These are phyloP conservation scores for Galeruca laticollis DNA, from an alignment of 2,888 invertebrate species.

Conservation along the genomic window DNA sequence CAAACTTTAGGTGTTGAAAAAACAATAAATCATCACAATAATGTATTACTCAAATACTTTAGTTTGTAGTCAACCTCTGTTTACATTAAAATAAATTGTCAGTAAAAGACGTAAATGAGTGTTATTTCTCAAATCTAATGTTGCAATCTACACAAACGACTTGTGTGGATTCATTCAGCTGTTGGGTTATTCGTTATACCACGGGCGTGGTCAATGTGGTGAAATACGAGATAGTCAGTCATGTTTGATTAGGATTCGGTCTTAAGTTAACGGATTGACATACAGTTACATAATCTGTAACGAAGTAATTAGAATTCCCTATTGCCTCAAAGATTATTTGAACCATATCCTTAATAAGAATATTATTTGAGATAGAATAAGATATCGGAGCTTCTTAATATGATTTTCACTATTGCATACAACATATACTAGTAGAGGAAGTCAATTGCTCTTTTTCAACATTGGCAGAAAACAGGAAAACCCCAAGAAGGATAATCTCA, in stretches of 20 bases:
- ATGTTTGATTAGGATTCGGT: neutral
- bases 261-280: neutral
- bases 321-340: too few relatives aligned
- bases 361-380: too few relatives aligned
- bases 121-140: slow-evolving; percentile 38
- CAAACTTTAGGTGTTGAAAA: too few relatives aligned
- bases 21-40: too few relatives aligned
- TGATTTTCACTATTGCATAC: too few relatives aligned
- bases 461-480: too few relatives aligned
- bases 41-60: too few relatives aligned
- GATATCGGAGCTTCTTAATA: too few relatives aligned
- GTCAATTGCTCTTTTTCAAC: too few relatives aligned
- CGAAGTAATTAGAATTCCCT: neutral
- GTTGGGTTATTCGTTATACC: slow-evolving; percentile 2
- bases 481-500: too few relatives aligned
- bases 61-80: neutral
- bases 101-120: slow-evolving; percentile 40
- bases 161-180: slow-evolving; percentile 18
- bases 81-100: slow-evolving; percentile 36
- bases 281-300: neutral
- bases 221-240: slow-evolving; percentile 3
- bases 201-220: neutral
- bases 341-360: too few relatives aligned
- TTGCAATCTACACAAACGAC: slow-evolving; percentile 40
- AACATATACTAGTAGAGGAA: too few relatives aligned